phyloP scores from a whole-genome alignment of 2,113 vertebrate species.

The Cinclus mexicanus region DNA sequence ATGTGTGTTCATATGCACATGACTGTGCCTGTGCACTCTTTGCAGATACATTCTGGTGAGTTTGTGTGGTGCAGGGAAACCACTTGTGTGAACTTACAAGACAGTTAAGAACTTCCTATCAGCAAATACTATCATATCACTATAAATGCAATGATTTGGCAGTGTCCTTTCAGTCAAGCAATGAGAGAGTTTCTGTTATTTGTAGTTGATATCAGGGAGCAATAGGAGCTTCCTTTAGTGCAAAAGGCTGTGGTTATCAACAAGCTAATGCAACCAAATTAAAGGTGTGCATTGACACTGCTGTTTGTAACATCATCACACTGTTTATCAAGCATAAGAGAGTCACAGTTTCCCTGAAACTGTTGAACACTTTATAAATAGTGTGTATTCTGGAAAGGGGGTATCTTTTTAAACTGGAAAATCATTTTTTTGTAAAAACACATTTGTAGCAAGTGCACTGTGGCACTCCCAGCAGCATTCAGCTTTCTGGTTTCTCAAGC shows the following conservation, averaged over 20 bases:
- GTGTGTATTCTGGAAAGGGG: background rate
- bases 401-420: background rate
- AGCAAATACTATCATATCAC: background rate
- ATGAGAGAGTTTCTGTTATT: background rate
- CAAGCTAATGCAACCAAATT: conserved; percentile 20
- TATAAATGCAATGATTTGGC: background rate
- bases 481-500: conserved; percentile 41
- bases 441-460: background rate
- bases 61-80: background rate
- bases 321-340: conserved; percentile 45
- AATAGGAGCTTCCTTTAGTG: background rate
- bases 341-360: conserved; percentile 4
- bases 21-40: accelerated
- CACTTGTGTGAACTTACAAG: background rate
- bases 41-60: background rate
- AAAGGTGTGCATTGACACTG: conserved; percentile 18
- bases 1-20: background rate
- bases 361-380: background rate
- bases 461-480: background rate
- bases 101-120: background rate
- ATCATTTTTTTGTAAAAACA: background rate
- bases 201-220: background rate
- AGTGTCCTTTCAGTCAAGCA: background rate
- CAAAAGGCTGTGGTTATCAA: background rate
- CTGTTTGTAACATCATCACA: conserved; percentile 29